Evolutionary conservation across 1,140 invertebrate species (phyloP), one percentile per base, ranked within the genome.

Genomic region (Apolygus lucorum): DNA sequence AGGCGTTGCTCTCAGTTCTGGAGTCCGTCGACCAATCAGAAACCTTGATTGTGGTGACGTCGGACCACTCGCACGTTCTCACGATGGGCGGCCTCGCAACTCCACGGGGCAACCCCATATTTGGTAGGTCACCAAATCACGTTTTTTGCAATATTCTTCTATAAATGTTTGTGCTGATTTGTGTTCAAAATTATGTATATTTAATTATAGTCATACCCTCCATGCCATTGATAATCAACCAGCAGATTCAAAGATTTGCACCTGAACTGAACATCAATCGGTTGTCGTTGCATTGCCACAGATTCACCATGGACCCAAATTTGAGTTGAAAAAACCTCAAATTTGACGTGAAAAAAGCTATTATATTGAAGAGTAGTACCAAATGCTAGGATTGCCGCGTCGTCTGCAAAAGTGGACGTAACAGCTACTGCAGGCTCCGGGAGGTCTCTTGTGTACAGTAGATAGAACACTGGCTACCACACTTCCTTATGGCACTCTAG

Each of bases 11-110:
- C 74, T 83, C 81, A 11, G 89, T 89, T 0, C 76, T 90, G 69
- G 80, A 84, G 11, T 78, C 89, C 75, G 86, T 90, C 4, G 83
- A 88, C 73, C 81, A 82, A 34, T 82, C 86, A 0, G 88, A 93
- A 49, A 93, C 90, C 0, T 79, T 93, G 2, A 82, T 92, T 0
- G 84, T 92, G 1, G 88, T 92, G 11, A 92, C 90, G 0, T 86
- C 90, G 0, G 91, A 92, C 77, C 90, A 92, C 78, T 89, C 89
- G 2, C 90, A 93, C 74, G 89, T 90, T 0, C 83, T 93, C 78
- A 88, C 88, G 11, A 84, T 92, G 68, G 89, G 88, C 65, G 90
- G 90, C 1, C 80, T 87, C 67, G 84, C 84, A 4, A 87, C 87
- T 59, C 83, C 83, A 0, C 78, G 86, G 68, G 86, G 86, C 52